These are phyloP conservation scores for Patella pellucida DNA, from an alignment of 2,888 invertebrate species.

Conservation along the genomic window DNA sequence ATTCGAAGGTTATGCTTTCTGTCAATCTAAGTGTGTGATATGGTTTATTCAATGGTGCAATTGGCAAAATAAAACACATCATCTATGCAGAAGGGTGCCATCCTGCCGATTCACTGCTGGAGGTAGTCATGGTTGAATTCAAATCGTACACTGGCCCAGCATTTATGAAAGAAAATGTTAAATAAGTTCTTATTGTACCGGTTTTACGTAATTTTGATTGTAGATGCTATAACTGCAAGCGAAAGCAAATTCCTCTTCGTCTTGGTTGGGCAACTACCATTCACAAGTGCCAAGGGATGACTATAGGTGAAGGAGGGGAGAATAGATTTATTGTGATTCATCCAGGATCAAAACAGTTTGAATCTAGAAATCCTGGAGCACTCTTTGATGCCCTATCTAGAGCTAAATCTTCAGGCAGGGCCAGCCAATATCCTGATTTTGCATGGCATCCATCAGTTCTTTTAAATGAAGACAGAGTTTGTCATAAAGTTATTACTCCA, in stretches of 20 bases:
- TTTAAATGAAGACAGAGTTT: neutral
- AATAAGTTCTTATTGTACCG: no score
- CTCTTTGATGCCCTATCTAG: neutral
- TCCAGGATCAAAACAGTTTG: neutral
- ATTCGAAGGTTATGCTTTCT: constrained; percentile 37
- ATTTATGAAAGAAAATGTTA: neutral
- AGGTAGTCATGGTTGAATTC: constrained; percentile 42
- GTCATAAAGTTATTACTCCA: neutral
- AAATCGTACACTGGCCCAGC: no score
- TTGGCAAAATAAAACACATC: constrained; percentile 36
- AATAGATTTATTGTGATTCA: neutral
- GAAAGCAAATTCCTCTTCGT: neutral
- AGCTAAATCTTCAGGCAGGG: neutral
- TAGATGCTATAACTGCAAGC: neutral
- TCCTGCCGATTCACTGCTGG: constrained; percentile 32
- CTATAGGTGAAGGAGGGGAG: neutral
- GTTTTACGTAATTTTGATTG: no score
- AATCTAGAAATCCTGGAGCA: neutral
- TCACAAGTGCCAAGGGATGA: neutral
- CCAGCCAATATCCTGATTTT: neutral
- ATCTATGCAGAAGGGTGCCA: constrained; percentile 30
- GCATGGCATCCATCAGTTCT: neutral
- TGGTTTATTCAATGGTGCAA: constrained; percentile 40
- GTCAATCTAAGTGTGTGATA: constrained; percentile 32
- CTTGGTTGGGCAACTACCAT: neutral